Evolutionary conservation across 2,113 vertebrate species (phyloP).

Genomic region (Triplophysa siluroides): DNA sequence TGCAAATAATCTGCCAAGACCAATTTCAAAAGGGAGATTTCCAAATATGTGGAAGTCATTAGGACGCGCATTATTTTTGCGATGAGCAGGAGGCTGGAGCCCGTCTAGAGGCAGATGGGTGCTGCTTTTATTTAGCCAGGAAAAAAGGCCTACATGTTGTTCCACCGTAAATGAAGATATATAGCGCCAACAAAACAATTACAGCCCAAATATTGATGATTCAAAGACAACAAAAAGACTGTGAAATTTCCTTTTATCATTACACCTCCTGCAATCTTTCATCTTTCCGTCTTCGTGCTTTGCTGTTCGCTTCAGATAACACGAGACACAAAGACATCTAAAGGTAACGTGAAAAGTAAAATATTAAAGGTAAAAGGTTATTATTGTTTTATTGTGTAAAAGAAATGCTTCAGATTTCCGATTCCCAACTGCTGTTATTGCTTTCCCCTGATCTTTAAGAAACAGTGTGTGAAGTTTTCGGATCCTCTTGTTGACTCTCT

Average conservation of each 20-base stretch:
- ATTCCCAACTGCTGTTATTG: conserved; percentile 69
- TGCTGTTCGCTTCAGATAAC: conserved; percentile 63
- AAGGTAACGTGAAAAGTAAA: conserved; percentile 69
- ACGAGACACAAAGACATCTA: conserved; percentile 68
- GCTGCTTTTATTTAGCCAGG: conserved; percentile 91
- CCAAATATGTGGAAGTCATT: conserved; percentile 99
- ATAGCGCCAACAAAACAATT: conserved; percentile 96
- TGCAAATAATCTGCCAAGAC: conserved; percentile 99
- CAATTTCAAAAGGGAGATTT: conserved; percentile 99
- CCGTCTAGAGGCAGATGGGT: conserved; percentile 99
- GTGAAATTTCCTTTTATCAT: conserved; percentile 90
- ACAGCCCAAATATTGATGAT: conserved; percentile 92
- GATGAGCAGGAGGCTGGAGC: conserved; percentile 98
- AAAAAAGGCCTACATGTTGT: conserved; percentile 87
- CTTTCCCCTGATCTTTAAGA: conserved; percentile 55
- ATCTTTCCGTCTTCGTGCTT: conserved; percentile 54
- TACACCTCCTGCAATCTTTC: conserved; percentile 73
- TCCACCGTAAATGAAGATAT: conserved; percentile 92
- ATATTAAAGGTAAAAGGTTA: conserved; percentile 69
- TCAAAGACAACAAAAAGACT: conserved; percentile 93
- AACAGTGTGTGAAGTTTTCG: conserved; percentile 66
- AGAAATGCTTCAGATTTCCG: conserved; percentile 64
- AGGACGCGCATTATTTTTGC: conserved; percentile 99
- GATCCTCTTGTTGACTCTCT: background rate
- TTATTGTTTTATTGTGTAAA: conserved; percentile 60